Evolutionary conservation across 2,797 vertebrate species (phyloP).

Genomic region (Perodicticus potto): DNA sequence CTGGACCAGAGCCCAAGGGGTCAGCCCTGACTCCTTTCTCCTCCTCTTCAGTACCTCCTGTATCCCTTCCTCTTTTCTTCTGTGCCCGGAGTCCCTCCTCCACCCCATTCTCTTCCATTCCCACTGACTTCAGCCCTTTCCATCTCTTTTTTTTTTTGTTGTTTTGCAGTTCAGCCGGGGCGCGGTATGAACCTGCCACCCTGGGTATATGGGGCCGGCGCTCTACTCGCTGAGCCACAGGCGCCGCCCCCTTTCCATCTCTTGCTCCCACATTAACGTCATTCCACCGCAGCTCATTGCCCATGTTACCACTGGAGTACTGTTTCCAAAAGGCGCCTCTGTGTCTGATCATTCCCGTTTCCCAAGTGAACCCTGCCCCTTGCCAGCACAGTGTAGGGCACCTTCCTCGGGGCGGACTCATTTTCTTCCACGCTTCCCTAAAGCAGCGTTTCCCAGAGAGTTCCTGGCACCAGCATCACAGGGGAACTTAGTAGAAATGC

Average conservation of each 20-base stretch:
- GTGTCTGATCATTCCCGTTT: no score
- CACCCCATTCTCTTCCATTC: background rate
- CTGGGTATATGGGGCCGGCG: no score
- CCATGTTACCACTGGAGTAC: background rate
- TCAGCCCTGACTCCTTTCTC: background rate
- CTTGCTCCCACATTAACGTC: background rate
- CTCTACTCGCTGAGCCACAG: no score
- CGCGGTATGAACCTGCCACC: no score
- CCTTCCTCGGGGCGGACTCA: rapidly evolving
- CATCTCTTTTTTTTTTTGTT: no score
- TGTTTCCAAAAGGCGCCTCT: background rate
- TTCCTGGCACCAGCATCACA: no score
- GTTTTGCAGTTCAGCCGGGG: no score
- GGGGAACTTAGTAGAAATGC: background rate
- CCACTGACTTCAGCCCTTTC: background rate
- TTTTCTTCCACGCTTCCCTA: background rate
- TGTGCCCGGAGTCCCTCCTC: background rate
- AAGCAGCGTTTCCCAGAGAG: background rate
- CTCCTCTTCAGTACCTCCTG: background rate
- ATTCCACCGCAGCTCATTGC: background rate
- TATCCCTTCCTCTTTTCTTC: no score
- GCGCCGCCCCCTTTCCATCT: no score
- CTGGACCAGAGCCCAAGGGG: background rate
- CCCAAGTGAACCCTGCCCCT: no score
- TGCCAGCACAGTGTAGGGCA: rapidly evolving